These are phyloP conservation scores for Pseudorhiza aurosa DNA, from an alignment of 30 jellyfish, hydroid and myxozoan genomes.

Conservation along the genomic window DNA sequence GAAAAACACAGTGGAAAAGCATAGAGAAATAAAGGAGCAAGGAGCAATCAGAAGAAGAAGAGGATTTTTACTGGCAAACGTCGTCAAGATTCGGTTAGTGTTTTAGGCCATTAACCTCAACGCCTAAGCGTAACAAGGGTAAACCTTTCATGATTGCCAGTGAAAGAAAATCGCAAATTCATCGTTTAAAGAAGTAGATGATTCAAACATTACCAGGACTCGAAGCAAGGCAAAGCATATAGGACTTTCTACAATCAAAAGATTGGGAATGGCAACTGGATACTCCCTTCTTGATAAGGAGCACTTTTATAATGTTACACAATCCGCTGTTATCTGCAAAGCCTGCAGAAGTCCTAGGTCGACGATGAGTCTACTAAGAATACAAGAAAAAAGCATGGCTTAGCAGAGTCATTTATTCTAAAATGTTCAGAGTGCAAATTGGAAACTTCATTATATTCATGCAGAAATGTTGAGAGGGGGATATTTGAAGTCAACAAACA, in stretches of 20 bases:
- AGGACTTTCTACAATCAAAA: neutral
- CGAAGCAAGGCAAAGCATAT: neutral
- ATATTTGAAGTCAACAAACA: neutral
- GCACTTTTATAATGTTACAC: neutral
- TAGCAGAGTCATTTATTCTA: neutral
- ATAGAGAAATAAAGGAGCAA: no score
- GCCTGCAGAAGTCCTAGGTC: neutral
- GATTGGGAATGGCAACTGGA: neutral
- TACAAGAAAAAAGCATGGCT: constrained; percentile 1
- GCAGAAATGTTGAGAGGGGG: neutral
- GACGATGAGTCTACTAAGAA: neutral
- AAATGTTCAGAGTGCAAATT: neutral
- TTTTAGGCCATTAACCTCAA: no score
- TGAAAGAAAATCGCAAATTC: neutral
- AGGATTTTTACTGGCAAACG: no score
- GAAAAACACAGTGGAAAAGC: no score
- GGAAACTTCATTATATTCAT: neutral
- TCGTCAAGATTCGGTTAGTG: no score
- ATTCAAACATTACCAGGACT: neutral
- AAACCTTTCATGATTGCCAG: neutral
- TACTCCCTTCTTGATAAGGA: neutral
- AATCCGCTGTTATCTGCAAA: neutral
- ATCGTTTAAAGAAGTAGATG: neutral
- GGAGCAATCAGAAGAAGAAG: no score
- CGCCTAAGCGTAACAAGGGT: neutral